Base-by-base conservation (phyloP, 2,888 invertebrate species). In the Mimumesa dahlbomi region DNA sequence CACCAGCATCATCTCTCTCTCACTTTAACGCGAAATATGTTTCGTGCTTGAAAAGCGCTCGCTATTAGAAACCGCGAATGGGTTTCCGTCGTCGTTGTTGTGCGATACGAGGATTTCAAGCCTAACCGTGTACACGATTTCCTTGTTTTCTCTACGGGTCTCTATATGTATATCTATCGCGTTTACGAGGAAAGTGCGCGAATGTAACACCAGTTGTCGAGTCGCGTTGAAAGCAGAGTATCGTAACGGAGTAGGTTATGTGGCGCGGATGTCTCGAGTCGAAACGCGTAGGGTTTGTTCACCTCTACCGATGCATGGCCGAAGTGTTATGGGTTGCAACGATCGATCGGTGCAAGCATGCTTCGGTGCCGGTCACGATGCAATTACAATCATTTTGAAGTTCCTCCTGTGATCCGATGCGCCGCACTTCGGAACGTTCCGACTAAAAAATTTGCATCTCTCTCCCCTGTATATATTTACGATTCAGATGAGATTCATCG, bases 261-360 rank as follows among this genome's bases (percentile, higher is more conserved):
- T 69, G 62, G 59, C 65, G 61, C 61, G 40, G 65, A 62, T 45
- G 58, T 58, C 49, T 49, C 48, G 22, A 59, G 46, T 64, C 34
- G 70, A 68, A 70, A 72, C 65, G 49, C 59, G 53, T 69, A 70
- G 82, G 59, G 81, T 81, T 82, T 82, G 76, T 79, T 82, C 75
- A 81, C 83, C 79, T 75, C 73, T 62, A 43, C 53, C 54, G 66
- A 73, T 76, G 76, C 75, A 78, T 79, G 73, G 62, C 73, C 75
- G 59, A 77, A 58, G 70, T 53, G 57, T 64, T 64, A 64, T 45
- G 62, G 48, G 54, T 66, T 63, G 59, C 61, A 73, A 72, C 71
- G 78, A 83, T 83, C 77, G 84, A 83, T 82, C 75, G 77, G 72
- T 59, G 50, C 68, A 57, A 76, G 82, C 76, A 82, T 78, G 75